phyloP scores from a whole-genome alignment of 2,888 invertebrate genomes.

The Cephus rjabovi region DNA sequence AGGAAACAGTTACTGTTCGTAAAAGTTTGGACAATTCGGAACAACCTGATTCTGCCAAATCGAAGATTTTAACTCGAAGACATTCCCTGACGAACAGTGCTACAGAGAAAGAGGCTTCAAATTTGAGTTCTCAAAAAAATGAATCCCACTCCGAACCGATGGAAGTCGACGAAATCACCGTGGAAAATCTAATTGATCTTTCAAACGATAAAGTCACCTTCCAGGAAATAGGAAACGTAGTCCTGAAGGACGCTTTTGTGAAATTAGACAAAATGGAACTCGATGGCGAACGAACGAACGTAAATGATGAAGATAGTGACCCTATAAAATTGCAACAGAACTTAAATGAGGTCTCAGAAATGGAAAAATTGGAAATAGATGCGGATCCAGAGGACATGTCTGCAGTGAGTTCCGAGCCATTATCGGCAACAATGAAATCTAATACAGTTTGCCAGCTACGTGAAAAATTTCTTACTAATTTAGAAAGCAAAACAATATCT shows the following conservation, averaged over 20 bases:
- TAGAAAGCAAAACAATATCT: background rate
- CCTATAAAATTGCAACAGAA: background rate
- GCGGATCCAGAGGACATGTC: background rate
- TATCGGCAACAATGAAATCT: background rate
- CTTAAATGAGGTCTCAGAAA: background rate
- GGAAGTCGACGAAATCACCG: constrained; percentile 9
- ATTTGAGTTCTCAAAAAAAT: background rate
- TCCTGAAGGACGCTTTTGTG: background rate
- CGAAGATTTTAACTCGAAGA: background rate
- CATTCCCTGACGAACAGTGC: background rate
- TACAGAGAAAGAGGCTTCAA: background rate
- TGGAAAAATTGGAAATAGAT: background rate
- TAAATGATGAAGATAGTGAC: background rate
- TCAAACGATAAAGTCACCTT: background rate
- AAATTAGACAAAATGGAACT: background rate
- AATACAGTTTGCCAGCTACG: background rate
- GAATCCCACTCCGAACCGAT: constrained; percentile 11
- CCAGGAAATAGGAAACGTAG: background rate
- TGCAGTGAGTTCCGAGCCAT: background rate
- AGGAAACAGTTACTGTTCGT: background rate
- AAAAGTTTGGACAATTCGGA: background rate
- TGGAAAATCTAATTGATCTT: background rate
- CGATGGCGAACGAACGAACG: background rate
- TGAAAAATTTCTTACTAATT: background rate
- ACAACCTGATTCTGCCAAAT: background rate